phyloP scores from a whole-genome alignment of 2,797 vertebrate genomes.

The Melanogrammus aeglefinus region DNA sequence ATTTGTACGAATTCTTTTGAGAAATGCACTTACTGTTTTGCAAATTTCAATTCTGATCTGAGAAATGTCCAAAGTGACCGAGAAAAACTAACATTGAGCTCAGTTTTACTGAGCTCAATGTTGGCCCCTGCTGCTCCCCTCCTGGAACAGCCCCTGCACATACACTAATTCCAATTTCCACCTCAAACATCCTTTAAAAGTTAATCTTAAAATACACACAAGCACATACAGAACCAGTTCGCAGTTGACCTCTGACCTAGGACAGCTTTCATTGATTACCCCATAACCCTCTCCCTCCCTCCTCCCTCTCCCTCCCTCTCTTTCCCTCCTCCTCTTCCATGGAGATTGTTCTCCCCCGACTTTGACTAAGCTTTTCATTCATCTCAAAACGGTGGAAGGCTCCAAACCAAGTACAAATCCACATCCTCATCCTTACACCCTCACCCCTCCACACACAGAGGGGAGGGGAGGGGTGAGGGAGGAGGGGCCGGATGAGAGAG shows the following conservation, averaged over 20 bases:
- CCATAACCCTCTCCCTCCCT: background rate
- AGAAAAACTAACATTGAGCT: too few species aligned
- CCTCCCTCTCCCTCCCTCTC: background rate
- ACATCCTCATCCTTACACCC: background rate
- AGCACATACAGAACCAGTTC: background rate
- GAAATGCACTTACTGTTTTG: too few species aligned
- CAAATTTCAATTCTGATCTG: too few species aligned
- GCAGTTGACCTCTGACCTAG: background rate
- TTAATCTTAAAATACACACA: too few species aligned
- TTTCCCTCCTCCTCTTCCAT: background rate
- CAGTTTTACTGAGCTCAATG: too few species aligned
- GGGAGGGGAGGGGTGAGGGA: background rate
- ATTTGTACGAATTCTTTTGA: too few species aligned
- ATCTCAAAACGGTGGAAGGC: background rate
- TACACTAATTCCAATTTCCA: too few species aligned
- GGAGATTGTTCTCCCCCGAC: background rate
- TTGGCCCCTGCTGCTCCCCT: too few species aligned
- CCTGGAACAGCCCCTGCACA: too few species aligned
- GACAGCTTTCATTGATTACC: background rate
- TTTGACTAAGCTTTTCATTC: background rate
- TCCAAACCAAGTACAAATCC: background rate
- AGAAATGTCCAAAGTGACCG: too few species aligned
- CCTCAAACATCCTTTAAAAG: too few species aligned
- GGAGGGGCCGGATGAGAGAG: background rate
- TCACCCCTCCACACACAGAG: background rate